A percentile compares a stretch with the other conserved stretches of the same genome.
Conservation (phyloP, 2,888 invertebrate genomes). For the Apantesis nais region DNA sequence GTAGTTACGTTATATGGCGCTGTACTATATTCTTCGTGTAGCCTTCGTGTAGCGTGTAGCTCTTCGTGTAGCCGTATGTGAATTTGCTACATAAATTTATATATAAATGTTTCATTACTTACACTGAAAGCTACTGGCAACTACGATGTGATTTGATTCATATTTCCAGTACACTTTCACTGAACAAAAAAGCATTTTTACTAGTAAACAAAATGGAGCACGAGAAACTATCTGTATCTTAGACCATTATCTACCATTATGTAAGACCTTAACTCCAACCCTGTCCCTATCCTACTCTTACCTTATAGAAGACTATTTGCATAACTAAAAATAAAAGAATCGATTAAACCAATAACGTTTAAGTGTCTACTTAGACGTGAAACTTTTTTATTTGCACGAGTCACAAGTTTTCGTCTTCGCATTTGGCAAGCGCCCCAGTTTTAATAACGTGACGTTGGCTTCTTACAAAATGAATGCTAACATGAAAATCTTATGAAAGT, state of each 20-base stretch:
- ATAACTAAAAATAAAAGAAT: background rate
- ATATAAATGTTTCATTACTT: background rate
- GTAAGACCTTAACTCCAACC: too few relatives aligned
- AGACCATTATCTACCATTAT: too few relatives aligned
- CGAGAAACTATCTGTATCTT: background rate
- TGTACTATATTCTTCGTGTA: too few relatives aligned
- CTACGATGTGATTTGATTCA: background rate
- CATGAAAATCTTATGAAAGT: constrained; percentile 24
- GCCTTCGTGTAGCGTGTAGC: too few relatives aligned
- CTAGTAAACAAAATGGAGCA: background rate
- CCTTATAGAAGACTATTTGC: background rate
- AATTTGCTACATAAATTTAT: too few relatives aligned
- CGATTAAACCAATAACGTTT: too few relatives aligned
- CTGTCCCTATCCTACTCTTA: too few relatives aligned
- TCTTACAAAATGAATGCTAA: constrained; percentile 29
- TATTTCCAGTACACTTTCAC: background rate
- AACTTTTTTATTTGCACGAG: background rate
- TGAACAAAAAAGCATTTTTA: background rate
- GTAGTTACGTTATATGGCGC: too few relatives aligned
- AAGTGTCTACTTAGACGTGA: background rate
- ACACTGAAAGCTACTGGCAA: background rate
- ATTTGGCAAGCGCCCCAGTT: constrained; percentile 15
- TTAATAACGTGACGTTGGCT: constrained; percentile 12
- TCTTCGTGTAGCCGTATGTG: too few relatives aligned
- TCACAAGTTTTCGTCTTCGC: background rate